Percentiles rank a stretch among this genome's conserved stretches.
These are phyloP conservation scores for Oeneis ivallda DNA, from an alignment of 2,888 invertebrate genomes.

Conservation along the genomic window DNA sequence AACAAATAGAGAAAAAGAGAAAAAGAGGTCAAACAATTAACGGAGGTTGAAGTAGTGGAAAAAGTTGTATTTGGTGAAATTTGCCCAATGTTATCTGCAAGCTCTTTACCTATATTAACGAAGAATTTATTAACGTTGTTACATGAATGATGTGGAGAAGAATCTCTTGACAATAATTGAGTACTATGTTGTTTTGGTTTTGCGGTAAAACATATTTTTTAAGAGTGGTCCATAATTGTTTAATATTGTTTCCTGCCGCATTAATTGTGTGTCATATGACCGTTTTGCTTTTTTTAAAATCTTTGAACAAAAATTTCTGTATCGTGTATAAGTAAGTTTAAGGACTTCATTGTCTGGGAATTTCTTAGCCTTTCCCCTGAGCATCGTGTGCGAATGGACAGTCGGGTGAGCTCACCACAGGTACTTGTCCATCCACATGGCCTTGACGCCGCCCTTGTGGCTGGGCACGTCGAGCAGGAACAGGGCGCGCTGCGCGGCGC, in stretches of 20 bases:
- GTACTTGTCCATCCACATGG: conserved; percentile 91
- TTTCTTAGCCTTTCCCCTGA: not conserved
- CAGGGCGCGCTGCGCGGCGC: conserved; percentile 90
- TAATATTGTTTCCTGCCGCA: not conserved
- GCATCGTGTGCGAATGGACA: too few species aligned
- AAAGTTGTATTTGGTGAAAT: not conserved
- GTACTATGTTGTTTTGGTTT: not conserved
- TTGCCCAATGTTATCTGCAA: not conserved
- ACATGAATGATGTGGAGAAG: not conserved
- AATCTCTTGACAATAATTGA: not conserved
- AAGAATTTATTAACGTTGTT: conserved; percentile 6
- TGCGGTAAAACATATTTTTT: conserved; percentile 1
- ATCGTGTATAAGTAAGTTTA: not conserved
- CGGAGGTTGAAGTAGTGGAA: not conserved
- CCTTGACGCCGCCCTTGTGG: conserved; percentile 90
- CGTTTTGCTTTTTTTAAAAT: not conserved
- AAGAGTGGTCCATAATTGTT: not conserved
- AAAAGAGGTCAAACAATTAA: not conserved
- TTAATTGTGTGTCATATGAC: not conserved
- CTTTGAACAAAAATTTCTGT: not conserved
- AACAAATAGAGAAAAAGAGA: too few species aligned
- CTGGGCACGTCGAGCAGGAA: conserved; percentile 89
- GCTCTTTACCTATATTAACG: conserved; percentile 4
- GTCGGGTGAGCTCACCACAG: conserved; percentile 89
- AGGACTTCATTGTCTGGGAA: not conserved